phyloP scores from a whole-genome alignment of 1,140 invertebrate species.

The Brachionus asplanchnoidis region DNA sequence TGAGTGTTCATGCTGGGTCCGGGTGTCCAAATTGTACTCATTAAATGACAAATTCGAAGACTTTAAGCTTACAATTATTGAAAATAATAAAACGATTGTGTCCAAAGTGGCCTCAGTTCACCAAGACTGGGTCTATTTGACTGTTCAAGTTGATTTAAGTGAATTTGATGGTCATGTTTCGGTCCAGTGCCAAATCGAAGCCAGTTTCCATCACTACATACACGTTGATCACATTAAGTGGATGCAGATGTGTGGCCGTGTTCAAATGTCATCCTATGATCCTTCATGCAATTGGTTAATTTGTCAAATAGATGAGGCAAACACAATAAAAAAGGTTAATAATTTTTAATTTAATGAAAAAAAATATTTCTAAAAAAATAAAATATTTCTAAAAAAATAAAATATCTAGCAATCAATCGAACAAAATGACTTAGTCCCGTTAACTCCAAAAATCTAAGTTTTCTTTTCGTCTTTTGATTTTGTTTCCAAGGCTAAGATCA shows the following conservation, averaged over 20 bases:
- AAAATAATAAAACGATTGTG: neutral
- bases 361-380: neutral
- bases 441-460: neutral
- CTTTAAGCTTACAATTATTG: neutral
- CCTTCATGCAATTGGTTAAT: neutral
- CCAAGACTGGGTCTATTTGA: constrained; percentile 1
- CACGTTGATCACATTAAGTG: neutral
- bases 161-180: neutral
- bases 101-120: neutral
- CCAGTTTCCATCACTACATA: neutral
- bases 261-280: neutral
- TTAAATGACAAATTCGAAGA: neutral
- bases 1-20: neutral
- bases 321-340: constrained; percentile 4
- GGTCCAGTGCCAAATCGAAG: neutral
- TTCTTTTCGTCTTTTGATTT: neutral
- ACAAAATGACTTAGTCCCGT: neutral
- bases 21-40: neutral
- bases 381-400: neutral
- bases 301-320: neutral
- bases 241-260: neutral
- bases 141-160: neutral
- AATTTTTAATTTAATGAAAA: neutral
- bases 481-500: neutral
- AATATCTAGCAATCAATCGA: neutral